Evolutionary conservation across 2,888 invertebrate genomes (phyloP).

Genomic region (Drosophila prostipennis): DNA sequence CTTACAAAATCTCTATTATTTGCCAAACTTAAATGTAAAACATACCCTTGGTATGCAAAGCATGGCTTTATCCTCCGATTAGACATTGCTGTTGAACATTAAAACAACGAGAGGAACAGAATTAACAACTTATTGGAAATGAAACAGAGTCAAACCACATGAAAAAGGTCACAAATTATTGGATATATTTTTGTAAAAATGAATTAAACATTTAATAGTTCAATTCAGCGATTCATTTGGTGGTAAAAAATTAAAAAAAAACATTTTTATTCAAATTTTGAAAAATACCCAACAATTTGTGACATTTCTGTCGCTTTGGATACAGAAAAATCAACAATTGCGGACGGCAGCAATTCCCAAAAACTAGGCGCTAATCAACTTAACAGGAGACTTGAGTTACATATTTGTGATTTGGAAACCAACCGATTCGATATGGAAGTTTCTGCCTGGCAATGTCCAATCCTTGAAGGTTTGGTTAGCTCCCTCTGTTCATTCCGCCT

Average conservation of each 20-base stretch:
- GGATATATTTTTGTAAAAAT: too few relatives aligned
- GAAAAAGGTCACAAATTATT: neutral
- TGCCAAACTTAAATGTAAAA: conserved; percentile 18
- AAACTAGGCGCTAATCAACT: conserved; percentile 14
- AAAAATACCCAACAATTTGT: neutral
- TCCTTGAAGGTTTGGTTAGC: conserved; percentile 8
- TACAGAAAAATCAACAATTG: conserved; percentile 51
- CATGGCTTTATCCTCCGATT: conserved; percentile 15
- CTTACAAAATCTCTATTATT: conserved; percentile 30
- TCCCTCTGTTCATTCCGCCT: neutral
- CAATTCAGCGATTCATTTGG: too few relatives aligned
- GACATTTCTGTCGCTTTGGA: neutral
- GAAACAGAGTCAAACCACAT: neutral
- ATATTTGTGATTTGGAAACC: neutral
- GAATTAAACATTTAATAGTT: too few relatives aligned
- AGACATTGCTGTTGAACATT: conserved; percentile 34
- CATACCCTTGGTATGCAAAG: neutral
- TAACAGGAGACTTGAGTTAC: conserved; percentile 12
- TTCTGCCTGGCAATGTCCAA: conserved; percentile 32
- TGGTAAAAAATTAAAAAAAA: too few relatives aligned
- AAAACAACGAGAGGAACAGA: conserved; percentile 8
- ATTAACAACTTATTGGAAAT: conserved; percentile 22
- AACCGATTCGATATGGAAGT: conserved; percentile 8
- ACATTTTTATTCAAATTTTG: neutral
- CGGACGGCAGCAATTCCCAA: conserved; percentile 70